phyloP scores from a whole-genome alignment of 2,113 vertebrate species.

The Entomyzon cyanotis region DNA sequence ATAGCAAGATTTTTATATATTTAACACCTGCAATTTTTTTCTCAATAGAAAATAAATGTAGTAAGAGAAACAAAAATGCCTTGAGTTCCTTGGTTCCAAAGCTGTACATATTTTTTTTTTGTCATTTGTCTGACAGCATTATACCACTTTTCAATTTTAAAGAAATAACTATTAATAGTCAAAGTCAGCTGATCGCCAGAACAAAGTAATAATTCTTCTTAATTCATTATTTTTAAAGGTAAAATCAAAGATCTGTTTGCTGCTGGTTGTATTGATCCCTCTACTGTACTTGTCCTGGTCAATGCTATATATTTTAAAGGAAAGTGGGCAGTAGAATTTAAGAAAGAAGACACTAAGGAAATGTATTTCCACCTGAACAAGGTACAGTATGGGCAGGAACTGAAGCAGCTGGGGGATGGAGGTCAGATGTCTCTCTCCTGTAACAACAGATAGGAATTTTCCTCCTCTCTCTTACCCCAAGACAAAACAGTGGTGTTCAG shows the following conservation, averaged over 20 bases:
- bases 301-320: constrained; percentile 94
- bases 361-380: constrained; percentile 77
- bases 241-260: constrained; percentile 88
- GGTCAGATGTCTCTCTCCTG: neutral
- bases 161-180: neutral
- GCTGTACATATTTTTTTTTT: neutral
- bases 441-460: neutral
- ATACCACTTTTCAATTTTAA: neutral
- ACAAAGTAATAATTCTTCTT: neutral
- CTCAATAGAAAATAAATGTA: neutral
- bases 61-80: neutral
- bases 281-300: constrained; percentile 82
- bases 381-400: constrained; percentile 56
- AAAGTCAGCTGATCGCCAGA: neutral
- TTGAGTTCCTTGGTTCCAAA: neutral
- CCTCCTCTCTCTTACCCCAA: neutral
- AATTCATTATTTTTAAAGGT: constrained; percentile 69
- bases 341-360: constrained; percentile 77
- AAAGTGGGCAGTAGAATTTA: constrained; percentile 82
- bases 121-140: neutral
- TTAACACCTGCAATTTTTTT: neutral
- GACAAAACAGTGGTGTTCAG: neutral
- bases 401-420: neutral
- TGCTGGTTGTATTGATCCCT: constrained; percentile 69
- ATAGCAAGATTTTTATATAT: neutral